Conservation (phyloP, 1,140 invertebrate species). For the Drosophila parabipectinata region DNA sequence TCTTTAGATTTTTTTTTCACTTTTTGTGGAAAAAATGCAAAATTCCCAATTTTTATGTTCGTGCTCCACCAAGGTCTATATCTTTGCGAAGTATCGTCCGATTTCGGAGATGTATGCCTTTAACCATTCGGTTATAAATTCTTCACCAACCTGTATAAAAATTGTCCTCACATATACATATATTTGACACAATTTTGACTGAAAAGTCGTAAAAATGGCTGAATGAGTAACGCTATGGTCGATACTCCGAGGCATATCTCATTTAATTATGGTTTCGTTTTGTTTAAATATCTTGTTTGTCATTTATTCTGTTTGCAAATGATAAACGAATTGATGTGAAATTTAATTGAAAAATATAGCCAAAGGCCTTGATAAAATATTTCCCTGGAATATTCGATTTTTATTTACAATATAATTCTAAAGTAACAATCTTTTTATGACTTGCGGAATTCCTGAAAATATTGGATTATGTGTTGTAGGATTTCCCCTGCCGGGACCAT, state of each 20-base stretch:
- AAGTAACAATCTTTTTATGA: neutral
- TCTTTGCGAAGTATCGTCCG: too few species aligned
- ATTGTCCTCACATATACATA: neutral
- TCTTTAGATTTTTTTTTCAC: too few species aligned
- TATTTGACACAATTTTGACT: slow-evolving; percentile 5
- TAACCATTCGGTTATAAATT: too few species aligned
- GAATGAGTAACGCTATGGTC: neutral
- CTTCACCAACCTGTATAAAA: too few species aligned
- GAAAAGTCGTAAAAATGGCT: neutral
- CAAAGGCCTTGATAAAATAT: neutral
- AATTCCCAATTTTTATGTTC: too few species aligned
- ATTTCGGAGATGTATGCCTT: too few species aligned
- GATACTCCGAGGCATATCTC: neutral
- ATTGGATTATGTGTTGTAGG: neutral
- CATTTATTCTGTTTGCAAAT: slow-evolving; percentile 10
- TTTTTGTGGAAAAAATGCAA: too few species aligned
- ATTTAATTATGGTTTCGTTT: slow-evolving; percentile 5
- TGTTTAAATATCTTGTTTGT: slow-evolving; percentile 26
- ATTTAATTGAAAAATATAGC: slow-evolving; percentile 8
- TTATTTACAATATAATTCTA: too few species aligned
- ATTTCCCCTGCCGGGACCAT: neutral
- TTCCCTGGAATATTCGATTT: neutral
- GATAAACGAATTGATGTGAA: neutral
- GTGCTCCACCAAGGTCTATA: too few species aligned
- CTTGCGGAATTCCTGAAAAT: neutral